Conservation (phyloP, 2,113 vertebrate genomes). For the Turnix velox region DNA sequence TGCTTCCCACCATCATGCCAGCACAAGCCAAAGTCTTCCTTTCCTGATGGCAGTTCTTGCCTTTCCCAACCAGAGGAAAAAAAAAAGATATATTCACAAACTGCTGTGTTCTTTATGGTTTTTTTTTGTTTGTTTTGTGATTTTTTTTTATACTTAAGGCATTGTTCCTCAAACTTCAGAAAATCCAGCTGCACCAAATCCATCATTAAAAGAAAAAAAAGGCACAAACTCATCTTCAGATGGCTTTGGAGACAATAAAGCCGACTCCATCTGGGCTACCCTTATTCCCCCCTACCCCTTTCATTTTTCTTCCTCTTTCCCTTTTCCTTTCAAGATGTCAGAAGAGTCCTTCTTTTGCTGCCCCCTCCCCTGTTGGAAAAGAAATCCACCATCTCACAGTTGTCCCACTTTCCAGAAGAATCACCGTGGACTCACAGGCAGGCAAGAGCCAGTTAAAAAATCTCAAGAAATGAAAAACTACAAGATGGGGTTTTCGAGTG, state of each 20-base stretch:
- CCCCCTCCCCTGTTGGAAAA: constrained; percentile 52
- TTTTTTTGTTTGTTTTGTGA: not conserved
- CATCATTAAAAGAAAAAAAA: constrained; percentile 78
- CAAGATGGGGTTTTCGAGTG: constrained; percentile 72
- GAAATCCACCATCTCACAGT: constrained; percentile 29
- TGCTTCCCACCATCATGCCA: constrained; percentile 60
- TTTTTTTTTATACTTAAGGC: constrained; percentile 74
- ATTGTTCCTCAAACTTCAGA: constrained; percentile 78
- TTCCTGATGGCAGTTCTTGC: constrained; percentile 53
- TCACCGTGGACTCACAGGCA: constrained; percentile 43
- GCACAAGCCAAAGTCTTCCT: constrained; percentile 58
- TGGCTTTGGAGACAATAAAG: constrained; percentile 71
- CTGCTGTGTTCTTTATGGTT: constrained; percentile 9
- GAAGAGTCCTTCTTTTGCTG: constrained; percentile 20
- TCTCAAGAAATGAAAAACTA: constrained; percentile 71
- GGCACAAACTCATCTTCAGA: constrained; percentile 82
- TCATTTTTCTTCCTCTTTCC: constrained; percentile 39
- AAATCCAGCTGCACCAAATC: constrained; percentile 76
- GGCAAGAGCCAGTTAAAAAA: constrained; percentile 64
- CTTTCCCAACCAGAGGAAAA: constrained; percentile 51
- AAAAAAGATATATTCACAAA: constrained; percentile 31
- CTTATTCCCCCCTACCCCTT: not conserved
- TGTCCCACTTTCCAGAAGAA: not conserved
- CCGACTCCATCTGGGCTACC: constrained; percentile 63
- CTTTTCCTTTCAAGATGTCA: constrained; percentile 32